A percentile compares a stretch with the other conserved stretches of the same genome.
These are phyloP conservation scores for Chironomus striatipennis DNA, from an alignment of 1,140 invertebrate genomes.

Conservation along the genomic window DNA sequence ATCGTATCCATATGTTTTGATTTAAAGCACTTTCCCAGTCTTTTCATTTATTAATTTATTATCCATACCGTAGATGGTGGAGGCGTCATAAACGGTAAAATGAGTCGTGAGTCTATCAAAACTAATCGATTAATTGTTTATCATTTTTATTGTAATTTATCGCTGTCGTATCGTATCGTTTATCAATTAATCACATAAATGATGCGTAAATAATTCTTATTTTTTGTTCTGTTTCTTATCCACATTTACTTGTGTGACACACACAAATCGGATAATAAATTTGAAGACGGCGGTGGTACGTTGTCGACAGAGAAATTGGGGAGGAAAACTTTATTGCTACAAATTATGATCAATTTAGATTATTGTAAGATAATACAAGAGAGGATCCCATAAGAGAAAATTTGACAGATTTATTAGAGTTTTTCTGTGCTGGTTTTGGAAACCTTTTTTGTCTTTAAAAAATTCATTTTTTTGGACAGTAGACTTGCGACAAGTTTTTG, in stretches of 20 bases:
- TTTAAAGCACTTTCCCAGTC: not conserved
- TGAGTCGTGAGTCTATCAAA: not conserved
- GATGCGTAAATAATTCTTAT: not conserved
- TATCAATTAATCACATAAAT: slow-evolving; percentile 4
- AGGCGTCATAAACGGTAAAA: too few species aligned
- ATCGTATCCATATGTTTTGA: not conserved
- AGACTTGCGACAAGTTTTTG: too few species aligned
- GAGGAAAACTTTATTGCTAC: not conserved
- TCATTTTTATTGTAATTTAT: slow-evolving; percentile 12
- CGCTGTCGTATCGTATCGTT: not conserved
- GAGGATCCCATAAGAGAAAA: too few species aligned
- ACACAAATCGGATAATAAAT: not conserved
- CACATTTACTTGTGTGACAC: not conserved
- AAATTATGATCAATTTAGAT: slow-evolving; percentile 9
- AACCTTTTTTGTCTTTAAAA: too few species aligned
- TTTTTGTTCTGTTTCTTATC: not conserved
- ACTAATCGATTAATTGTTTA: slow-evolving; percentile 9
- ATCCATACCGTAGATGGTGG: too few species aligned
- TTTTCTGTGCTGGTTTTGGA: too few species aligned
- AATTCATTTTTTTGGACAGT: too few species aligned
- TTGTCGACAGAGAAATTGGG: not conserved
- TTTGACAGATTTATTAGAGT: too few species aligned
- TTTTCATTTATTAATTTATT: too few species aligned
- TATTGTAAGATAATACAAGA: not conserved
- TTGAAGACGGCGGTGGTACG: not conserved